phyloP scores from a whole-genome alignment of 2,888 invertebrate genomes.

The Cerastis leucographa region DNA sequence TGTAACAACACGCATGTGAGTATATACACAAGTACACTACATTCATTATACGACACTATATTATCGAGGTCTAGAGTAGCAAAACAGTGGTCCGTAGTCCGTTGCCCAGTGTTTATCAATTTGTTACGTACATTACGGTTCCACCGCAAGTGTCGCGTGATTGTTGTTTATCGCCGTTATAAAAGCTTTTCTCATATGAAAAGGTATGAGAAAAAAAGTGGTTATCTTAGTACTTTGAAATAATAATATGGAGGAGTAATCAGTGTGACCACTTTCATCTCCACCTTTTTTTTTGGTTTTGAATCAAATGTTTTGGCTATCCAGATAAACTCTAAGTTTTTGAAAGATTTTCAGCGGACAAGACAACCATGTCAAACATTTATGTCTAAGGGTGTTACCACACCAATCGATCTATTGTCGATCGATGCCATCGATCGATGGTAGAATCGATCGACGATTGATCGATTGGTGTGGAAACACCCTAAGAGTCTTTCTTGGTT shows the following conservation, averaged over 20 bases:
- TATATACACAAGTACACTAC: conserved; percentile 35
- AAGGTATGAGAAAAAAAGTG: conserved; percentile 31
- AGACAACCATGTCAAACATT: neutral
- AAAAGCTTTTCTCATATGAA: conserved; percentile 44
- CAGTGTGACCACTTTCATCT: neutral
- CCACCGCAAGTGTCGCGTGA: conserved; percentile 57
- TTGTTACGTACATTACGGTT: conserved; percentile 68
- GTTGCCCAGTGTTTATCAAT: conserved; percentile 69
- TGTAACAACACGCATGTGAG: conserved; percentile 69
- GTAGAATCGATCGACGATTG: no score
- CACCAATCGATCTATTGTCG: no score
- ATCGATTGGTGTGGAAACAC: no score
- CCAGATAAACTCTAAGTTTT: neutral
- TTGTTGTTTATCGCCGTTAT: conserved; percentile 67
- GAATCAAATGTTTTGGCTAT: neutral
- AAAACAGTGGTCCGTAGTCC: conserved; percentile 47
- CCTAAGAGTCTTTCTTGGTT: neutral
- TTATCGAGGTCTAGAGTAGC: conserved; percentile 53
- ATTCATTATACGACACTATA: conserved; percentile 43
- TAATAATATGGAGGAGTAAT: neutral
- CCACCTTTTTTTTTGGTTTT: neutral
- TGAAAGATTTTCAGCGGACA: neutral
- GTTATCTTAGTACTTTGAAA: neutral
- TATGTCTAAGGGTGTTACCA: no score
- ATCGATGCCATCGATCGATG: no score